A percentile compares a stretch with the other conserved stretches of the same genome.
phyloP scores from a whole-genome alignment of 2,797 vertebrate species.

The Loris lydekkerianus region DNA sequence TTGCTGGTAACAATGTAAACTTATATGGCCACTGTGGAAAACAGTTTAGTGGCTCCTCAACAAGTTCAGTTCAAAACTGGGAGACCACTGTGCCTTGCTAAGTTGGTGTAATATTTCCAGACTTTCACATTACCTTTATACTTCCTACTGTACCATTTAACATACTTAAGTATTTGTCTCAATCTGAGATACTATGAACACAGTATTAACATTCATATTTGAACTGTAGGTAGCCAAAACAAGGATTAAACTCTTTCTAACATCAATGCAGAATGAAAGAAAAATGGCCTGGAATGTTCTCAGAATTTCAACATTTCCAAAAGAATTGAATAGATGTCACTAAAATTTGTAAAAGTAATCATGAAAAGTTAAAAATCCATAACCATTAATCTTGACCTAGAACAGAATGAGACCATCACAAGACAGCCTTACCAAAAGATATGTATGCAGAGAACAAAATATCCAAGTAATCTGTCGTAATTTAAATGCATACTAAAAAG shows the following conservation, averaged over 20 bases:
- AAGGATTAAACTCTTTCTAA: slow-evolving; percentile 52
- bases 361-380: slow-evolving; percentile 71
- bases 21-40: neutral
- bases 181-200: slow-evolving; percentile 47
- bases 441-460: slow-evolving; percentile 69
- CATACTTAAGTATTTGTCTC: slow-evolving; percentile 49
- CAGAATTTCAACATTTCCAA: slow-evolving; percentile 62
- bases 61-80: slow-evolving; percentile 61
- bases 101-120: slow-evolving; percentile 36
- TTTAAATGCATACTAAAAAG: slow-evolving; percentile 64
- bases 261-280: slow-evolving; percentile 57
- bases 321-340: slow-evolving; percentile 48
- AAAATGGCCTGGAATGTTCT: slow-evolving; percentile 55
- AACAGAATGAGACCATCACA: slow-evolving; percentile 71
- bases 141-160: slow-evolving; percentile 16
- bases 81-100: slow-evolving; percentile 24
- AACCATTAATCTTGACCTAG: slow-evolving; percentile 72
- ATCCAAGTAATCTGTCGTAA: slow-evolving; percentile 64
- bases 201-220: slow-evolving; percentile 38
- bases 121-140: slow-evolving; percentile 4
- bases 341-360: slow-evolving; percentile 65
- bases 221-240: slow-evolving; percentile 52
- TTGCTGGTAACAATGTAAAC: slow-evolving; percentile 4
- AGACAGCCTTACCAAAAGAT: slow-evolving; percentile 54
- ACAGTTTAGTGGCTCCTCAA: slow-evolving; percentile 16